These are phyloP conservation scores for Andricus curvator DNA, from an alignment of 2,888 invertebrate species.

Conservation along the genomic window DNA sequence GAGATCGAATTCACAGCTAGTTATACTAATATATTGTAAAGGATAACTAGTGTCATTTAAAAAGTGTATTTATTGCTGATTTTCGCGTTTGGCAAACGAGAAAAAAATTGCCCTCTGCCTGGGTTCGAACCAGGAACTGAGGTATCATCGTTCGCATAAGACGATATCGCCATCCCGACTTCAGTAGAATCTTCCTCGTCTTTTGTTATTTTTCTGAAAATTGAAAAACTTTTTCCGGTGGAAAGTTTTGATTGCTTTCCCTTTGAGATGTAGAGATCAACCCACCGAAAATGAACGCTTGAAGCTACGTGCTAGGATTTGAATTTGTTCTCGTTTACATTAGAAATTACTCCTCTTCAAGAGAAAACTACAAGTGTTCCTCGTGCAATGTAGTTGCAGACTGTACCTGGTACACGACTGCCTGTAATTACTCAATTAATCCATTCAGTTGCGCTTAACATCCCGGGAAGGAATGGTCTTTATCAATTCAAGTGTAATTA, in stretches of 20 bases:
- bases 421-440: slow-evolving; percentile 64
- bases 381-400: slow-evolving; percentile 49
- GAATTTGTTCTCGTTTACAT: slow-evolving; percentile 56
- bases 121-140: no score
- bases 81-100: no score
- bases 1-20: no score
- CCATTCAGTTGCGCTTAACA: slow-evolving; percentile 48
- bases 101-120: no score
- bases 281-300: not conserved
- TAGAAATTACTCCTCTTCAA: slow-evolving; percentile 58
- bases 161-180: no score
- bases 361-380: slow-evolving; percentile 57
- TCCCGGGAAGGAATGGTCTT: slow-evolving; percentile 43
- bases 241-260: not conserved
- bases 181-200: no score
- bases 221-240: not conserved
- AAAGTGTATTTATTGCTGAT: fast-evolving
- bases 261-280: slow-evolving; percentile 14
- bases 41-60: no score
- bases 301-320: not conserved
- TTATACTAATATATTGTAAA: no score
- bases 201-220: not conserved
- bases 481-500: slow-evolving; percentile 39
- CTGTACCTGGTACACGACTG: slow-evolving; percentile 54
- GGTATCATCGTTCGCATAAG: no score